Evolutionary conservation across 2,888 invertebrate species (phyloP), one percentile per base, ranked within the genome.

Genomic region (Pachydiplax longipennis): DNA sequence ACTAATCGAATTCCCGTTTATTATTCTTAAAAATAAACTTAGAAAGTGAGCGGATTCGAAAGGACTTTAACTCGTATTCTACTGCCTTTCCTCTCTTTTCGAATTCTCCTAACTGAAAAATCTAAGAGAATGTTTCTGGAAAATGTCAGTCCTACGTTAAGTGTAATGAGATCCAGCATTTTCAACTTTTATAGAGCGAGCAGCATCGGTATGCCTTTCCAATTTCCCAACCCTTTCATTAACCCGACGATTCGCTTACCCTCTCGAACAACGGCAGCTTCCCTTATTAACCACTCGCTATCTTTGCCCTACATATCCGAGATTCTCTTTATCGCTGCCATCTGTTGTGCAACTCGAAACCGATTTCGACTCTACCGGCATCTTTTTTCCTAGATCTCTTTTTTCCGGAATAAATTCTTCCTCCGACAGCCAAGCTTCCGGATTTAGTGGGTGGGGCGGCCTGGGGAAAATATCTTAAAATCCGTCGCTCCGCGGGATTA

Each of bases 251-350:
- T 25, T 25, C n/a, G 15, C 31, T 73, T 31, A 13, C 22, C 31
- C 73, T 73, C 73, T 15, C 31, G 73, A 6, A 12, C 73, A 31
- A 31, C 73, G 4, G 25, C 25, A 25, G 13, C 73, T 31, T 25
- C 25, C 73, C 31, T 73, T 31, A 31, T 73, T 73, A 31, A 31
- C 73, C 73, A 31, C 31, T 37, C 61, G 37, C 58, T 65, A 65
- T 65, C 37, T 87, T 65, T 87, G 87, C 61, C 87, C 87, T 37
- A 37, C 58, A 87, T 87, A 61, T 87, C 58, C 87, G 61, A 87
- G 61, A 35, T 73, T 73, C 73, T 31, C 31, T 73, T 8, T 73
- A 65, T 61, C 25, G 22, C 22, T 31, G 61, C 65, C 37, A 37
- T 87, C 37, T 37, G 61, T 87, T 87, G 87, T 37, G 87, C 61